Evolutionary conservation across 2,888 invertebrate species (phyloP).

Genomic region (Amaurobius ferox): DNA sequence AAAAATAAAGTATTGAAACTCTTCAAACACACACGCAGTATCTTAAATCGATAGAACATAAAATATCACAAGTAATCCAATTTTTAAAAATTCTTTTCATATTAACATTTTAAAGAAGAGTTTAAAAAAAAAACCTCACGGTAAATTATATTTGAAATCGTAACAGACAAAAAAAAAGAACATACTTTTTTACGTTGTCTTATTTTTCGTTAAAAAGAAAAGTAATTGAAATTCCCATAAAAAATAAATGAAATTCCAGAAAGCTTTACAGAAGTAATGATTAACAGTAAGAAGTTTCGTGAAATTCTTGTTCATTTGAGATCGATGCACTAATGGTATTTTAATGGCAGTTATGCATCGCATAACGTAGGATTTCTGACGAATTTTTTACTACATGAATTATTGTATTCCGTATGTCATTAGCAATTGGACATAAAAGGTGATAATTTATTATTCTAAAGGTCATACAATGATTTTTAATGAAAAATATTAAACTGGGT

Average conservation of each 20-base stretch:
- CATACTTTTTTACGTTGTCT: not conserved
- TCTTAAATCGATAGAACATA: no score
- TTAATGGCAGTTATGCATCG: conserved; percentile 19
- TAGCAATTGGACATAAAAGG: conserved; percentile 3
- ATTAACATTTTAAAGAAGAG: no score
- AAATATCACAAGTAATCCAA: not conserved
- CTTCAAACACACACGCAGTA: no score
- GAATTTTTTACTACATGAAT: not conserved
- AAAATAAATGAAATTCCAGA: not conserved
- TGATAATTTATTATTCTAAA: not conserved
- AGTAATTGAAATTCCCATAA: not conserved
- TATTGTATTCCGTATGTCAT: conserved; percentile 12
- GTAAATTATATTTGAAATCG: not conserved
- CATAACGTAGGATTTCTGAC: not conserved
- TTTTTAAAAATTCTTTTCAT: not conserved
- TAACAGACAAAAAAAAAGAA: not conserved
- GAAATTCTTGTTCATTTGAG: conserved; percentile 29
- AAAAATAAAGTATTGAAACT: no score
- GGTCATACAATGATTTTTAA: not conserved
- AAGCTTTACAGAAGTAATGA: not conserved
- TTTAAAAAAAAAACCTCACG: not conserved
- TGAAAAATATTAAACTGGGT: no score
- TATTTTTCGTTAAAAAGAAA: not conserved
- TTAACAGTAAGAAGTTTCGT: conserved; percentile 10
- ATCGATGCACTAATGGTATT: conserved; percentile 39